Evolutionary conservation across 2,888 invertebrate genomes (phyloP).

Genomic region (Lissonota sp.): DNA sequence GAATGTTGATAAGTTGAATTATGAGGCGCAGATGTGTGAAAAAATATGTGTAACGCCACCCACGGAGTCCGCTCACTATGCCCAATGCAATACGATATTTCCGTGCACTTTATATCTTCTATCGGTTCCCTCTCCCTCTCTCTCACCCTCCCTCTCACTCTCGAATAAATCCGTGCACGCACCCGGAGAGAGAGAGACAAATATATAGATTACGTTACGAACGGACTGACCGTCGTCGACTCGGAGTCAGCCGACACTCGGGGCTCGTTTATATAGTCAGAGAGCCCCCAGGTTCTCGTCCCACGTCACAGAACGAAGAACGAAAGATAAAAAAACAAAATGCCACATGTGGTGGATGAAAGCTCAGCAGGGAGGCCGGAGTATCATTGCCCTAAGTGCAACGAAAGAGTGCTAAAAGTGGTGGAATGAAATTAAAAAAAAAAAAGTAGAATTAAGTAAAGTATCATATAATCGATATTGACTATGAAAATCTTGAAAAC

Average conservation of each 20-base stretch:
- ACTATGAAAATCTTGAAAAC: neutral
- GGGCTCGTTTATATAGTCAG: conserved; percentile 79
- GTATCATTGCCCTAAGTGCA: conserved; percentile 30
- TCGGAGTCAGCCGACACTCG: conserved; percentile 67
- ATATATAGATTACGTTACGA: conserved; percentile 58
- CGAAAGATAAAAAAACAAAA: conserved; percentile 31
- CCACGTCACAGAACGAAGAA: conserved; percentile 72
- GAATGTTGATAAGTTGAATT: neutral
- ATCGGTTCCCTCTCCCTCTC: conserved; percentile 12
- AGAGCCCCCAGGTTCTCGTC: conserved; percentile 71
- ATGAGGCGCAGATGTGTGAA: neutral
- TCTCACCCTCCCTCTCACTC: conserved; percentile 13
- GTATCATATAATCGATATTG: no score
- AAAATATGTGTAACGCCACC: conserved; percentile 19
- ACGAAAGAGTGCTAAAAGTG: neutral
- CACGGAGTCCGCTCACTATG: conserved; percentile 36
- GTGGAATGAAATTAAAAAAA: neutral
- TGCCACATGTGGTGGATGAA: conserved; percentile 23
- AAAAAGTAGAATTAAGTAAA: neutral
- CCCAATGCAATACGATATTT: conserved; percentile 48
- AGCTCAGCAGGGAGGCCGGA: conserved; percentile 35
- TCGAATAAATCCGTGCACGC: conserved; percentile 55
- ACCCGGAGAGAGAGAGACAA: conserved; percentile 34
- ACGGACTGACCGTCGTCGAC: conserved; percentile 65
- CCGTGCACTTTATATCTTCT: conserved; percentile 42